Evolutionary conservation across 53 echinoderm and acorn worm genomes (phyloP).

Genomic region (Zoroaster sp.): DNA sequence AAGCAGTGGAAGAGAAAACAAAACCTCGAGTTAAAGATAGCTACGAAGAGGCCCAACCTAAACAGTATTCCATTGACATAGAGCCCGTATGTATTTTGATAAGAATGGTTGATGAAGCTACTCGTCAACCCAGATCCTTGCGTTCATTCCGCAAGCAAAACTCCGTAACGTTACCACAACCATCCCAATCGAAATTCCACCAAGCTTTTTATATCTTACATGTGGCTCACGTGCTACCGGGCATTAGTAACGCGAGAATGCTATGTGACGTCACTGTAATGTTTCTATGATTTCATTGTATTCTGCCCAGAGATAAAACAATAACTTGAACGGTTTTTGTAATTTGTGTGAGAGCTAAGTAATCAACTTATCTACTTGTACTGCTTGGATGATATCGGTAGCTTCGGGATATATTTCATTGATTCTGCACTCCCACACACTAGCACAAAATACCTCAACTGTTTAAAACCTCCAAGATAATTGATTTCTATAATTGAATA

Average conservation of each 20-base stretch:
- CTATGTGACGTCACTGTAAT: neutral
- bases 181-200: neutral
- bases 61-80: neutral
- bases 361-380: conserved; percentile 35
- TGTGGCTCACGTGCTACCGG: neutral
- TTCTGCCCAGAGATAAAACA: conserved; percentile 18
- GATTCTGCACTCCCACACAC: neutral
- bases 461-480: neutral
- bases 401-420: conserved; percentile 1
- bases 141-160: neutral
- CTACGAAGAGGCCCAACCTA: neutral
- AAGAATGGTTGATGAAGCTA: neutral
- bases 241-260: conserved; percentile 27
- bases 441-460: neutral
- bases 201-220: neutral
- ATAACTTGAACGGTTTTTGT: neutral
- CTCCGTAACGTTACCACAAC: neutral
- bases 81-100: neutral
- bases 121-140: neutral
- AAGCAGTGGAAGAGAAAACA: neutral
- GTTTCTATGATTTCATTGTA: neutral
- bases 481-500: neutral
- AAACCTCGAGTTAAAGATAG: neutral
- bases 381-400: neutral
- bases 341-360: conserved; percentile 38